Conservation (phyloP, 2,797 vertebrate species). For the Danio aesculapii region DNA sequence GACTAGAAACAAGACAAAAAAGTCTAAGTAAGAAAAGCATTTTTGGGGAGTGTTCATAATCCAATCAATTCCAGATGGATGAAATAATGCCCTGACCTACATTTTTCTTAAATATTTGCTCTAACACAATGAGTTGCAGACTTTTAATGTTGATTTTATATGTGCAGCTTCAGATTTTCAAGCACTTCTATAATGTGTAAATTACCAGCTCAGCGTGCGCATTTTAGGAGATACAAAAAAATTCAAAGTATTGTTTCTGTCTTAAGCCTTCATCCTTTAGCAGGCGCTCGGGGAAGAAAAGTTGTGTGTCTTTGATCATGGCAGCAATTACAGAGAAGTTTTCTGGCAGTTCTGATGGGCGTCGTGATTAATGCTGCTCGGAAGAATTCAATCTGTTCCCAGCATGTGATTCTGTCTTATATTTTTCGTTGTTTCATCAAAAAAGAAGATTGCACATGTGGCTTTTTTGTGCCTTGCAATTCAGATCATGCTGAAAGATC, state of each 20-base stretch:
- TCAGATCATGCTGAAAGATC: conserved; percentile 10
- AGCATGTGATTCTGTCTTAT: conserved; percentile 12
- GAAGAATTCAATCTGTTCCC: conserved; percentile 1
- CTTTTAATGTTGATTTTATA: neutral
- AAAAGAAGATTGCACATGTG: neutral
- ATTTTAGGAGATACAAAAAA: neutral
- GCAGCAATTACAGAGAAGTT: neutral
- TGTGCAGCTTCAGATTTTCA: neutral
- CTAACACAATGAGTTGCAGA: neutral
- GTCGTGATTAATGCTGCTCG: conserved; percentile 3
- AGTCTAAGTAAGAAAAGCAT: too few relatives aligned
- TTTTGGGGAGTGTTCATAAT: too few relatives aligned
- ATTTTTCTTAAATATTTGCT: neutral
- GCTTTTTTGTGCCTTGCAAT: neutral
- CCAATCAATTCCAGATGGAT: conserved; percentile 7
- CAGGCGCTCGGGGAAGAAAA: neutral
- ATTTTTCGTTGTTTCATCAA: neutral
- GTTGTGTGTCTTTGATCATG: neutral
- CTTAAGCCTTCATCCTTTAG: conserved; percentile 8
- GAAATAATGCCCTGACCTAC: neutral
- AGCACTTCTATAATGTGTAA: neutral
- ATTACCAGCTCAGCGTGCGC: neutral
- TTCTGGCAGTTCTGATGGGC: conserved; percentile 11
- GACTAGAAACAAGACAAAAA: too few relatives aligned
- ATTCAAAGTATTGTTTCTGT: neutral